A percentile compares a stretch with the other conserved stretches of the same genome.
These are phyloP conservation scores for Thermophis baileyi DNA, from an alignment of 2,113 vertebrate genomes.

Conservation along the genomic window DNA sequence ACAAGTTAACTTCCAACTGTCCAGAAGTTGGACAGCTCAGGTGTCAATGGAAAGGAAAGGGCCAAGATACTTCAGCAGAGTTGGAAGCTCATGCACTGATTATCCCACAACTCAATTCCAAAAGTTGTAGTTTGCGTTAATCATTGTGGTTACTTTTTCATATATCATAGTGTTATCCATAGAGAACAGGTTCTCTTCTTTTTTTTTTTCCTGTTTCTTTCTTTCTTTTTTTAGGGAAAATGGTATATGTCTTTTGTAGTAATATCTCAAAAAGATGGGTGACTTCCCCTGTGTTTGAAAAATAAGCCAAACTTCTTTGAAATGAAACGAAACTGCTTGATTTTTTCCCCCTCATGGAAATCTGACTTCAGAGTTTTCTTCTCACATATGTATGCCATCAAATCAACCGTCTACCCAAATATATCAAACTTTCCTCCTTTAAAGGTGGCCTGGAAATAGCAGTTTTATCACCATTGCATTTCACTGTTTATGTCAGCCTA, in stretches of 20 bases:
- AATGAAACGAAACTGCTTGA: background rate
- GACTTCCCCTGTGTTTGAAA: background rate
- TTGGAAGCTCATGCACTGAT: background rate
- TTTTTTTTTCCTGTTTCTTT: background rate
- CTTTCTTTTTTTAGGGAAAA: background rate
- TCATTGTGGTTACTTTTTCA: background rate
- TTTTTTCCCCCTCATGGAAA: background rate
- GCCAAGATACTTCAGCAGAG: background rate
- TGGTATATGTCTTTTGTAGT: background rate
- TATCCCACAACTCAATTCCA: background rate
- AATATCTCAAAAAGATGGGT: background rate
- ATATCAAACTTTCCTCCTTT: background rate
- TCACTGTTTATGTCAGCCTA: background rate
- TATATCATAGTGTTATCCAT: background rate
- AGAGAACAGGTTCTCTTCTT: background rate
- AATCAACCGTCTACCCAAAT: background rate
- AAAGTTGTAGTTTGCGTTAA: background rate
- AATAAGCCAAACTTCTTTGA: background rate
- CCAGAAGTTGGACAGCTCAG: background rate
- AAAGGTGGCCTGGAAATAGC: background rate
- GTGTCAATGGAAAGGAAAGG: background rate
- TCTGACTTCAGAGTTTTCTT: background rate
- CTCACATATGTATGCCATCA: background rate
- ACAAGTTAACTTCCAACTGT: background rate
- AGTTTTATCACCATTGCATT: background rate